Evolutionary conservation across 2,888 invertebrate species (phyloP).

Genomic region (Pachymerium ferrugineum): DNA sequence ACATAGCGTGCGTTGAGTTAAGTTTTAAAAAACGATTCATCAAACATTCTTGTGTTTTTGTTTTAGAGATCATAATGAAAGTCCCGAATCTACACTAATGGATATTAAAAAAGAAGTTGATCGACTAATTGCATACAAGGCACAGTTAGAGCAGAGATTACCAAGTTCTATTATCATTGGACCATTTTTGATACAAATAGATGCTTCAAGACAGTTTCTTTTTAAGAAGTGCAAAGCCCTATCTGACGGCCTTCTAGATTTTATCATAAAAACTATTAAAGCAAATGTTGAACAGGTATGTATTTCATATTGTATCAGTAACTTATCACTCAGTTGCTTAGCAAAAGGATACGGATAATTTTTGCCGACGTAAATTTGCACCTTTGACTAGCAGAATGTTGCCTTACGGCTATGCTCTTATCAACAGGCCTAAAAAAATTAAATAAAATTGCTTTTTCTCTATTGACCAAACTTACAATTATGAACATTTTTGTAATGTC

Average conservation of each 20-base stretch:
- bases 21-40: neutral
- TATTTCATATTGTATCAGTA: no score
- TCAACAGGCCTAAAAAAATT: no score
- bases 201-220: constrained; percentile 60
- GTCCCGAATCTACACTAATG: constrained; percentile 53
- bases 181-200: constrained; percentile 66
- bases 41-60: neutral
- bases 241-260: constrained; percentile 61
- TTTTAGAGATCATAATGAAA: neutral
- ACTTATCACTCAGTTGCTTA: no score
- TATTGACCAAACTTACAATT: no score
- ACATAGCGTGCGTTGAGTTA: no score
- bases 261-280: constrained; percentile 65
- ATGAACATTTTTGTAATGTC: no score
- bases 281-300: constrained; percentile 60
- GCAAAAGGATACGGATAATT: no score
- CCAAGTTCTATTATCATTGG: constrained; percentile 71
- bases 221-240: constrained; percentile 67
- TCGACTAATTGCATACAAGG: constrained; percentile 58
- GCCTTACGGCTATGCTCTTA: no score
- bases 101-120: constrained; percentile 69
- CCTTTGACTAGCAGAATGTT: no score
- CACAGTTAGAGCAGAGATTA: constrained; percentile 60
- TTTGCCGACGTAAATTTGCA: no score
- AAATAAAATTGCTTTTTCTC: no score